Evolutionary conservation across 2,113 vertebrate genomes (phyloP), one percentile per base, ranked within the genome.

Genomic region (Caranx melampygus): DNA sequence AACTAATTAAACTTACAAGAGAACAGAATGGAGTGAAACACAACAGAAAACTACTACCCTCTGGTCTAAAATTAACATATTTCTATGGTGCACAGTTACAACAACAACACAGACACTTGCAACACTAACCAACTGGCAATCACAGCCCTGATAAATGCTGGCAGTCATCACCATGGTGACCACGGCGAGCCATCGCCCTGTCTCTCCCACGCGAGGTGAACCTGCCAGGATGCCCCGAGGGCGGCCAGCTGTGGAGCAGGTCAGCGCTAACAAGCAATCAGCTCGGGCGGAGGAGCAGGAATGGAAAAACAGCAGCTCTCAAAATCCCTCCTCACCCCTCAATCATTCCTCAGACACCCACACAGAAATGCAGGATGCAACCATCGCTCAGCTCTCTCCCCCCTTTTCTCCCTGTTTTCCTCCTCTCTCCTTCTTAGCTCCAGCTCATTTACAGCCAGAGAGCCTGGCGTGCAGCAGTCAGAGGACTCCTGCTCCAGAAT

Each of bases 201-300:
- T 86, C 74, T 79, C 80, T 85, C 92, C 84, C 87, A 86, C 49
- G 21, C 64, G 26, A 67, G 67, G 75, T 81, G 72, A 82, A 89
- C 83, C 89, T 89, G 88, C 89, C 90, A 90, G 86, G 83, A 82
- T 72, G 78, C 63, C 86, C 79, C 6, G 37, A 83, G 86, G 89
- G 86, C 85, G 52, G 81, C 87, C 90, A 92, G 90, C 92, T 90
- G 89, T 57, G 62, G 59, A 81, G 73, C 74, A 57, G 91, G 88
- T 92, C 91, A 85, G 70, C 20, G 11, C 85, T 90, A 92, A 94
- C 75, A 81, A 94, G 92, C 87, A 88, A 89, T 88, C 88, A 88
- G 72, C 21, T 65, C 1, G 16, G 60, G 72, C 59, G 73, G 79
- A 72, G 86, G 72, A 87, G 65, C 78, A n/a, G 79, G 54, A 62